phyloP scores from a whole-genome alignment of 1,140 invertebrate genomes.

The Lucilia sericata region DNA sequence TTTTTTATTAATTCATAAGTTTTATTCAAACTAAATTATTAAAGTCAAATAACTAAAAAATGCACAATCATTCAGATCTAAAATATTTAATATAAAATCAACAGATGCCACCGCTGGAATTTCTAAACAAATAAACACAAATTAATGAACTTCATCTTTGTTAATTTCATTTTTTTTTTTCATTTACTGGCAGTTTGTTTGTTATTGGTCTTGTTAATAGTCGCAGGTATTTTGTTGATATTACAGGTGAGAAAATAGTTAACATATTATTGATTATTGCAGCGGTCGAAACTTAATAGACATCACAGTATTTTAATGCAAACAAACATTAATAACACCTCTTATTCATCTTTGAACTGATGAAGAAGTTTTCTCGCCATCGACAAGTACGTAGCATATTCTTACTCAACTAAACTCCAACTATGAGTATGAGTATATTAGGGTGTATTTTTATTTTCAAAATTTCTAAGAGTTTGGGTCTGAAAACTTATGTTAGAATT shows the following conservation, averaged over 20 bases:
- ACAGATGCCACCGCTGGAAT: neutral
- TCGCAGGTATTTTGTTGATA: conserved; percentile 13
- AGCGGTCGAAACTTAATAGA: conserved; percentile 23
- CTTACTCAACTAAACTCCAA: no score
- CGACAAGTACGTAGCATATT: no score
- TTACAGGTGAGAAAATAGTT: conserved; percentile 39
- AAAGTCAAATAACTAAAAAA: neutral
- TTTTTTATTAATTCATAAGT: no score
- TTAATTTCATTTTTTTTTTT: no score
- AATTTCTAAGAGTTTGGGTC: no score
- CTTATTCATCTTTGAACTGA: neutral
- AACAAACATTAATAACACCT: conserved; percentile 36
- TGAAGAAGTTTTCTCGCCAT: neutral
- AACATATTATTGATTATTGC: conserved; percentile 41
- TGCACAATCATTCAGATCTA: neutral
- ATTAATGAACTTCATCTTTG: conserved; percentile 22
- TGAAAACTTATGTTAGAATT: no score
- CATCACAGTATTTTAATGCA: conserved; percentile 32
- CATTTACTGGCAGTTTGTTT: neutral
- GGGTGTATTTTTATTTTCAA: no score
- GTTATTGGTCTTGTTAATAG: neutral
- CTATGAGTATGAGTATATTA: no score
- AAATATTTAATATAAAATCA: neutral
- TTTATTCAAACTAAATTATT: no score
- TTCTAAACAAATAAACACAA: conserved; percentile 28